Evolutionary conservation across 1,140 invertebrate genomes (phyloP).

Genomic region (Drosophila prosaltans): DNA sequence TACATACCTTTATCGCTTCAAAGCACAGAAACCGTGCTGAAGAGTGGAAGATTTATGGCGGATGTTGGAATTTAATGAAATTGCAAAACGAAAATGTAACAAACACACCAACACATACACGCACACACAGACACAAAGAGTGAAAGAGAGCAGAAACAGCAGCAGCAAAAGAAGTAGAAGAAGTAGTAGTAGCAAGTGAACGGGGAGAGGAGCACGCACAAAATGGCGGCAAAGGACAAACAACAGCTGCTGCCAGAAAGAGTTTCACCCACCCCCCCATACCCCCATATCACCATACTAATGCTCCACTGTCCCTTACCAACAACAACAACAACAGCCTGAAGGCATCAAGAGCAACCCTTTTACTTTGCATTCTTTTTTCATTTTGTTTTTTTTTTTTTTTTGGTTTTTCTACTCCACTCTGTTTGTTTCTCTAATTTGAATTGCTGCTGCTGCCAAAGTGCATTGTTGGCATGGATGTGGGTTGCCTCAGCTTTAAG

Average conservation of each 20-base stretch:
- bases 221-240: slow-evolving; percentile 80
- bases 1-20: slow-evolving; percentile 78
- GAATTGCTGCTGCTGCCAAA: slow-evolving; percentile 44
- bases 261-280: slow-evolving; percentile 11
- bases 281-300: not conserved
- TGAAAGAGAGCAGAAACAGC: not conserved
- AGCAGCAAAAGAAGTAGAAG: not conserved
- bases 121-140: slow-evolving; percentile 27
- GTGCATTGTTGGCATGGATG: slow-evolving; percentile 18
- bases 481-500: slow-evolving; percentile 44
- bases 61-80: slow-evolving; percentile 83
- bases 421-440: slow-evolving; percentile 57
- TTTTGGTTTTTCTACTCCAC: slow-evolving; percentile 33
- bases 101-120: slow-evolving; percentile 46
- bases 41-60: slow-evolving; percentile 82
- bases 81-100: slow-evolving; percentile 82
- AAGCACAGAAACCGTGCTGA: slow-evolving; percentile 80
- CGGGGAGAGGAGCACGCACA: slow-evolving; percentile 47
- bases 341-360: slow-evolving; percentile 38
- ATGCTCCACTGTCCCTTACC: not conserved
- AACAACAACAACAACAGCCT: slow-evolving; percentile 21
- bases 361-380: slow-evolving; percentile 28
- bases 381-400: slow-evolving; percentile 18
- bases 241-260: slow-evolving; percentile 69
- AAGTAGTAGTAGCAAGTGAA: not conserved